Percentiles rank a stretch among this genome's conserved stretches.
Conservation (phyloP, 2,113 vertebrate genomes). For the Cacatua alba region DNA sequence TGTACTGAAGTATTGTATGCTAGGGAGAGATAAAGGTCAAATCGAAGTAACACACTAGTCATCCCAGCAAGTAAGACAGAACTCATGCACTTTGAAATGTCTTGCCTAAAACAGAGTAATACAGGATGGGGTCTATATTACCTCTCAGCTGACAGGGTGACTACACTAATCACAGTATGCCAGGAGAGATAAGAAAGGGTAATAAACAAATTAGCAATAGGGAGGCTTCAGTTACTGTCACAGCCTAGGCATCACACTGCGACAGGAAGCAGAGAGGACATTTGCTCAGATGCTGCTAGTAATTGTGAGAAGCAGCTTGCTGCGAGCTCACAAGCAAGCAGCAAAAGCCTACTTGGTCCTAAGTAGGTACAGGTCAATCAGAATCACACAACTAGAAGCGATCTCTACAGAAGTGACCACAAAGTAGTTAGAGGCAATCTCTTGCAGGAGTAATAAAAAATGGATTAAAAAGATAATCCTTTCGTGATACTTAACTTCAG, state of each 20-base stretch:
- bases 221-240: not conserved
- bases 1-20: not conserved
- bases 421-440: not conserved
- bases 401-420: not conserved
- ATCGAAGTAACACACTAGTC: not conserved
- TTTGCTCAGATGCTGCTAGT: not conserved
- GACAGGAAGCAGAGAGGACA: not conserved
- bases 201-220: not conserved
- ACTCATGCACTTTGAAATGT: accelerated
- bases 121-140: accelerated
- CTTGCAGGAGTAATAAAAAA: not conserved
- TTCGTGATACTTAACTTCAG: not conserved
- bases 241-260: not conserved
- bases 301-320: not conserved
- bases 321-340: not conserved
- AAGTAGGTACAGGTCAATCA: not conserved
- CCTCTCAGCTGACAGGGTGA: not conserved
- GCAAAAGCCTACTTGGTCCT: not conserved
- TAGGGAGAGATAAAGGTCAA: not conserved
- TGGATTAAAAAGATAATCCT: not conserved
- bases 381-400: not conserved
- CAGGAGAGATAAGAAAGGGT: not conserved
- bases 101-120: not conserved
- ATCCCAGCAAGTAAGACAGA: not conserved
- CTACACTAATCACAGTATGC: not conserved